These are phyloP conservation scores for Dynastes maya DNA, from an alignment of 2,888 invertebrate genomes.

Conservation along the genomic window DNA sequence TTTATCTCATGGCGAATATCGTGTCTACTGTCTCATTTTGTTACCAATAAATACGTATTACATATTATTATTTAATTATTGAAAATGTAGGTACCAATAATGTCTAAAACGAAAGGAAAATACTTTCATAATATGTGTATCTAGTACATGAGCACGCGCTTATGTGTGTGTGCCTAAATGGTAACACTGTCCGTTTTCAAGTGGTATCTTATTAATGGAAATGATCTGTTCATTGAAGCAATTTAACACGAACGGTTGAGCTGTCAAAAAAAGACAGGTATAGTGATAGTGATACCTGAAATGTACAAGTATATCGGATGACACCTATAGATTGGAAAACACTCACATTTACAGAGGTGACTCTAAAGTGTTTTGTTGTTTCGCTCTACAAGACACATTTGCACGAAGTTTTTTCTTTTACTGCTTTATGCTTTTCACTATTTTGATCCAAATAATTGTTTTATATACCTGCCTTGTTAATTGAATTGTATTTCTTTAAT, in stretches of 20 bases:
- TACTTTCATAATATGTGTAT: background rate
- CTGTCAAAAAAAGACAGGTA: constrained; percentile 63
- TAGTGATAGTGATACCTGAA: constrained; percentile 63
- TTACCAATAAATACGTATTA: no score
- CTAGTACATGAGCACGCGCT: background rate
- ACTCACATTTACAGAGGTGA: constrained; percentile 38
- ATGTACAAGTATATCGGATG: constrained; percentile 51
- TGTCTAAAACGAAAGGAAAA: no score
- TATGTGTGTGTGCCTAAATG: constrained; percentile 30
- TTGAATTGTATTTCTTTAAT: no score
- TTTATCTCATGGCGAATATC: no score
- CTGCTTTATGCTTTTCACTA: no score
- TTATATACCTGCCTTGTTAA: no score
- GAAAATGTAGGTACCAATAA: no score
- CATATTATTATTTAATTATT: no score
- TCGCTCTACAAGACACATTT: background rate
- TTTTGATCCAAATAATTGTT: no score
- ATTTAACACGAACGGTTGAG: constrained; percentile 65
- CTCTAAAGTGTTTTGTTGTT: constrained; percentile 29
- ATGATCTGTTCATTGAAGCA: constrained; percentile 65
- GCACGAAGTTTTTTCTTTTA: background rate
- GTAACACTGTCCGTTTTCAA: constrained; percentile 40
- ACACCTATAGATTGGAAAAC: constrained; percentile 47
- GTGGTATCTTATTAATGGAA: constrained; percentile 53
- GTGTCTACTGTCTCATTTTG: no score